Base-by-base conservation (phyloP, 1,140 invertebrate species). In the Drosophila oshimai region DNA sequence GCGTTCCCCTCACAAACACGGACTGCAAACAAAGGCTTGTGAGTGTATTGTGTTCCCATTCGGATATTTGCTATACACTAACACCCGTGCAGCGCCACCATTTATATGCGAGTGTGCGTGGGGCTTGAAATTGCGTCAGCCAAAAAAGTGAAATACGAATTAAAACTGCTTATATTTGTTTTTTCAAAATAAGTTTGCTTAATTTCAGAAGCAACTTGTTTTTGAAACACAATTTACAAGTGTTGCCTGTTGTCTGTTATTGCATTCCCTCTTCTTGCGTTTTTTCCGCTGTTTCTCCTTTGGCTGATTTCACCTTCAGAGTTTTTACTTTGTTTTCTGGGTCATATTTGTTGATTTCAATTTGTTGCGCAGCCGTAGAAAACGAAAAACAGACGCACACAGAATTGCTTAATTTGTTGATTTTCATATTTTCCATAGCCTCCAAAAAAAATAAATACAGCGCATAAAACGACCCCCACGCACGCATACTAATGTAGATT, bases 291-390 rank as follows among this genome's bases (percentile, higher is more conserved):
- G 53, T 62, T 39, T 24, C 33, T 36, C 46, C 31, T 28, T 20
- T 39, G 55, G 17, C 60, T 58, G 72, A 80, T 86, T 86, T 86
- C 80, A 86, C 80, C 80, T 86, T 86, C 80, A 87, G 71, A 42
- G 28, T 13, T 50, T 49, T 47, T 65, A 55, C 47, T 67, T 53
- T 74, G 62, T 60, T 83, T 84, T 86, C 81, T 86, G 81, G 80
- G 80, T 86, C 80, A 86, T 80, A 87, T 86, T 86, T 86, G 80
- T 86, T 87, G 81, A 86, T 87, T 87, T 86, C 61, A 86, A 86
- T 86, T 86, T 76, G 75, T 75, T 86, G 67, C 65, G 44, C 68
- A 72, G 58, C 36, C 49, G 57, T 33, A 67, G 46, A 73, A 72
- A 67, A 15, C 17, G 20, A 54, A 57, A 67, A 64, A 12, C 33